Base-by-base conservation (phyloP, 2,797 vertebrate genomes). In the Caiman crocodilus region DNA sequence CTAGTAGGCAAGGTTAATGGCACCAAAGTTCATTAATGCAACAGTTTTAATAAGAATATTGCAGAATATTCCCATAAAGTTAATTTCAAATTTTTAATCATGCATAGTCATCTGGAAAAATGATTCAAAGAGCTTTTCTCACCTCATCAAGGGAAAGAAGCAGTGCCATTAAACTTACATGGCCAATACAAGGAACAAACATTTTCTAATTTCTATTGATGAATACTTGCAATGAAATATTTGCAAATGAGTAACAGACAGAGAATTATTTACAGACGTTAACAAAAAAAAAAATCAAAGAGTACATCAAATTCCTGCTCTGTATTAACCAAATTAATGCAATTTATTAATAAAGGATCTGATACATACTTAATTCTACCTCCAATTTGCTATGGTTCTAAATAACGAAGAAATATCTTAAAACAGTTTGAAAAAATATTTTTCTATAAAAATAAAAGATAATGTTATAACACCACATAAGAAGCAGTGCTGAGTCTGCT, bases 271-370 rank as follows among this genome's bases (percentile, higher is more conserved):
- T 18, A 64, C 63, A 56, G 80, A 79, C 71, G 60, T 79, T 79
- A 80, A 5, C n/a, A n/a, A n/a, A n/a, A n/a, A 18, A 80, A 87
- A 77, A 35, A 69, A 21, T 55, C 35, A 64, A 90, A 92, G 55
- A 58, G 30, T 3, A 7, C 83, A 55, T 25, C 75, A 56, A 90
- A 94, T 94, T 94, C 89, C 76, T 97, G 67, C 50, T 75, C 90
- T 92, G 67, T 94, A 87, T 92, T 91, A 93, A 88, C 79, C 65
- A 85, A 92, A 94, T 94, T 82, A 95, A 75, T 28, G 65, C 23
- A 76, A 17, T 83, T 88, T 95, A 87, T 75, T 74, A 82, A 55
- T 9, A 71, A 5, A 87, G 15, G 20, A 28, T 75, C 69, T 50
- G 42, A 73, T 61, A 61, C 55, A 16, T 16, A 75, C 57, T 67